Evolutionary conservation across 1,140 invertebrate species (phyloP), one percentile per base, ranked within the genome.

Genomic region (Neuroterus valhalla): DNA sequence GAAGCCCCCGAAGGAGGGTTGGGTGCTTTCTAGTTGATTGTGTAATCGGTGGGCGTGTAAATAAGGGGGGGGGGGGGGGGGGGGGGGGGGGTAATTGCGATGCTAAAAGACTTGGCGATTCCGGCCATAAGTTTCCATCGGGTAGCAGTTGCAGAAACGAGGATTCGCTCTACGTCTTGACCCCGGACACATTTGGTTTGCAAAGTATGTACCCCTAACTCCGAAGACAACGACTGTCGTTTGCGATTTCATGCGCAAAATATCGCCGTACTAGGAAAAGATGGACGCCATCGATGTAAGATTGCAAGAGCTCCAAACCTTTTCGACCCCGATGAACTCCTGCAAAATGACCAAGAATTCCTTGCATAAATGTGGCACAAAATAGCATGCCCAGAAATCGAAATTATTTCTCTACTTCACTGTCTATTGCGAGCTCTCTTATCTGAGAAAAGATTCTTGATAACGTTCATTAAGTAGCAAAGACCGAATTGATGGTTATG

Each of bases 111-210:
- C 66, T 26, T 70, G 72, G 66, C 45, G 21, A 11, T 68, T 68
- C 70, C 70, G 70, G 72, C 75, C 72, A 79, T 81, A 79, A 78
- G 66, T 80, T 81, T 79, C 74, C 76, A 78, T 76, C 66, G 67
- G 31, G 12, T 14, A 55, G 55, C 55, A 62, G 26, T 62, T 68
- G 76, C 19, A 26, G 74, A 74, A 75, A 78, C 76, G 71, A 71
- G 76, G 76, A 69, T 72, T 70, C 70, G 77, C 77, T 81, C 55
- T 67, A 72, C 74, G 71, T 4, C 84, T 84, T 82, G 82, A 84
- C 81, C 81, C 75, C 75, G 75, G 68, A 62, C 79, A 82, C 82
- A 83, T 87, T 84, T 85, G 82, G 79, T 75, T 87, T 85, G 84
- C 84, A 85, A 86, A 85, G 75, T 66, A 69, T 85, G 75, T 66